Evolutionary conservation across 2,888 invertebrate species (phyloP).

Genomic region (Tenthredo amoena): DNA sequence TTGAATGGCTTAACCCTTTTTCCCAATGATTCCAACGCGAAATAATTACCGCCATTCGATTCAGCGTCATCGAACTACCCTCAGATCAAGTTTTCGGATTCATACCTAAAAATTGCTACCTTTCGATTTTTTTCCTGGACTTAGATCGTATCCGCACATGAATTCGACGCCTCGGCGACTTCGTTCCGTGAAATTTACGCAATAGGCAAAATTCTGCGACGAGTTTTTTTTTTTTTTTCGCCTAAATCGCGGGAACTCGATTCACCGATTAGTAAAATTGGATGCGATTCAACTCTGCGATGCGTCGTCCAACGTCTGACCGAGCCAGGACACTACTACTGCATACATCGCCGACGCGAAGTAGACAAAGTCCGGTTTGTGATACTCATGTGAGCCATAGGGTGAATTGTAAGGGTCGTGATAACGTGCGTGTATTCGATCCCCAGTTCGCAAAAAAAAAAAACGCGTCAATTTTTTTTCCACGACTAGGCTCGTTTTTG

Average conservation of each 20-base stretch:
- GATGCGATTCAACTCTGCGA: not conserved
- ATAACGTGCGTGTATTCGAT: not conserved
- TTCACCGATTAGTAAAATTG: not conserved
- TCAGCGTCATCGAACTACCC: no score
- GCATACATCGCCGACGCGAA: not conserved
- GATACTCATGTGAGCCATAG: not conserved
- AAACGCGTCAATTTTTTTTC: constrained; percentile 12
- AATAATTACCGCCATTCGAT: no score
- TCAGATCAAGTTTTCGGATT: no score
- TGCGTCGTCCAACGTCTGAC: not conserved
- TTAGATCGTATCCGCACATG: not conserved
- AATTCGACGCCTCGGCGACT: not conserved
- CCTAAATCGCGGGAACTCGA: not conserved
- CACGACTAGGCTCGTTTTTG: not conserved
- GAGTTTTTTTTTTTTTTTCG: not conserved
- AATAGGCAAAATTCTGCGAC: not conserved
- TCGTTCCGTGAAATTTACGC: not conserved
- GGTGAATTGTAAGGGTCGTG: not conserved
- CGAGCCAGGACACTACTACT: not conserved
- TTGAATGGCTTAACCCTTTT: no score
- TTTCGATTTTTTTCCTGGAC: no score
- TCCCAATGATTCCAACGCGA: no score
- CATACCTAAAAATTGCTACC: no score
- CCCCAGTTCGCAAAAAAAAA: not conserved
- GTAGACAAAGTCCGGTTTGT: not conserved